Evolutionary conservation across 2,888 invertebrate species (phyloP), one percentile per base, ranked within the genome.

Genomic region (Agrilus cyanescens): DNA sequence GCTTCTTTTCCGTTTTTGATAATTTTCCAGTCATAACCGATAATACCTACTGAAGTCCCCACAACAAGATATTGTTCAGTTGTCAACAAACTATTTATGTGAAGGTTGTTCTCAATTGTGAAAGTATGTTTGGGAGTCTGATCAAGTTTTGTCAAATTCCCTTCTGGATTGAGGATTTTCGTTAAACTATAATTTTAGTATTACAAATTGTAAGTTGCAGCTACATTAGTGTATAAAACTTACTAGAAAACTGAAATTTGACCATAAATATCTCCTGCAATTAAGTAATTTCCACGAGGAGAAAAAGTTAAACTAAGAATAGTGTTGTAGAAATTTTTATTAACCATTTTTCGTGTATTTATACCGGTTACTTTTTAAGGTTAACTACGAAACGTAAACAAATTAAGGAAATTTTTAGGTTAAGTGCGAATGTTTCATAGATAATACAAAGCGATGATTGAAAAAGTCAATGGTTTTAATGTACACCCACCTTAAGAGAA

Each of bases 221-320:
- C 8, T 30, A 30, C 3, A 6, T 13, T 14, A 25, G 2, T 10
- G 10, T 25, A 10, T 25, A 1, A 25, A 25, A 74, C 80, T 76
- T 68, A 88, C 88, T 84, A 82, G 63, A 80, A 88, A 40, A 89
- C 70, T 25, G 85, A 85, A 41, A 93, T 74, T 59, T 83, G 80
- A 4, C 93, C 90, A 62, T 84, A 89, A 55, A 84, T 82, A 66
- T 86, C 89, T 13, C 87, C 88, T 50, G 84, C 82, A 44, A 84
- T 72, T 40, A 93, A 73, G 66, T 78, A 88, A 60, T 83, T 81
- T 5, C 89, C 86, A 60, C 87, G 87, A 0, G 84, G 81, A 0
- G 91, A 89, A 64, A 87, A 82, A 2, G 82, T 72, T 67, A 91
- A 89, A 20, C 82, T 78, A 48, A 87, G 71, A 37, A 91, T 76